Evolutionary conservation across 2,113 vertebrate genomes (phyloP).

Genomic region (Eolophus roseicapilla): DNA sequence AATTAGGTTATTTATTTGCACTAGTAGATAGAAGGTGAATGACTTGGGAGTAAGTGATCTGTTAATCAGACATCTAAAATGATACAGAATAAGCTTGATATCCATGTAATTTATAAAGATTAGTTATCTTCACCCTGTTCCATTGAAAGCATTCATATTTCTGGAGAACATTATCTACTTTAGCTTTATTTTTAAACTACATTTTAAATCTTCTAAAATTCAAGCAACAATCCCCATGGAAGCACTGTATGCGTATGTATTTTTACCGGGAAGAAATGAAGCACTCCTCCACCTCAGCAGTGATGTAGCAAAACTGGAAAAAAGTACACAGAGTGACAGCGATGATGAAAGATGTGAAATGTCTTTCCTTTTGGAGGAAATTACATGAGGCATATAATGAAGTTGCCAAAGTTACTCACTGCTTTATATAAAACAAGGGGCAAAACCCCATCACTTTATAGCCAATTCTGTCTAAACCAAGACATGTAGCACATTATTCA

Average conservation of each 20-base stretch:
- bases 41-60: background rate
- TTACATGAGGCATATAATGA: background rate
- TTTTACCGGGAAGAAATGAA: background rate
- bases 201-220: background rate
- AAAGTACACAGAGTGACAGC: background rate
- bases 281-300: background rate
- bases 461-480: background rate
- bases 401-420: background rate
- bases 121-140: background rate
- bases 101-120: background rate
- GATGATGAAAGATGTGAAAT: background rate
- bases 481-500: fast-evolving
- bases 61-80: background rate
- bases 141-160: background rate
- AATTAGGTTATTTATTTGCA: background rate
- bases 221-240: background rate
- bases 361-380: background rate
- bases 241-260: background rate
- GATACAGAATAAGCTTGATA: background rate
- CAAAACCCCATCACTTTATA: background rate
- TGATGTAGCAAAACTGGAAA: background rate
- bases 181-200: background rate
- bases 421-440: background rate
- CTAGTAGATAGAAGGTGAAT: background rate
- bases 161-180: background rate